phyloP scores from a whole-genome alignment of 2,113 vertebrate genomes.

The Odobenus rosmarus region DNA sequence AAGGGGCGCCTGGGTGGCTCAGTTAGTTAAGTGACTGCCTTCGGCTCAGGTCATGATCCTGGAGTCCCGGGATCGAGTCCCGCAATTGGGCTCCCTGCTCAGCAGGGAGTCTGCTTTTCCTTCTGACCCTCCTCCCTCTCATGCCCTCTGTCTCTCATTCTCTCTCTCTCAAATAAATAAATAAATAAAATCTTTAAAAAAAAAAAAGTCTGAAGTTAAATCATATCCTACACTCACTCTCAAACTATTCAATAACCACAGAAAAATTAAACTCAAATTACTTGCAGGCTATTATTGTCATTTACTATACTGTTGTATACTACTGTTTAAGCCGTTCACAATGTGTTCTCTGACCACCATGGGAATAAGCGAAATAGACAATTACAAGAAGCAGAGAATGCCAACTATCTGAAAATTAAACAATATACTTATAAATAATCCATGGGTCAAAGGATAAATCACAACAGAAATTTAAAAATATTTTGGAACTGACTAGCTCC shows the following conservation, averaged over 20 bases:
- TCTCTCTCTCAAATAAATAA: too few species aligned
- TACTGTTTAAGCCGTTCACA: background rate
- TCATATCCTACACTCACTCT: background rate
- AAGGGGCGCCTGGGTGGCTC: background rate
- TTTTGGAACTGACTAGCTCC: background rate
- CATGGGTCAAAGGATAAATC: constrained; percentile 10
- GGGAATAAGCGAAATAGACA: constrained; percentile 10
- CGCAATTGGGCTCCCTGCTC: too few species aligned
- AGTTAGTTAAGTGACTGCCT: too few species aligned
- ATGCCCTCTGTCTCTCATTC: too few species aligned
- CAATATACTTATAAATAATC: background rate
- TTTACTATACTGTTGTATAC: background rate
- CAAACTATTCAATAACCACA: background rate
- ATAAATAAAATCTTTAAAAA: too few species aligned
- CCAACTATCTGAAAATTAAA: constrained; percentile 43
- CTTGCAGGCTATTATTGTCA: background rate
- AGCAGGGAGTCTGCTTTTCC: too few species aligned
- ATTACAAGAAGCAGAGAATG: background rate
- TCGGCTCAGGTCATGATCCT: too few species aligned
- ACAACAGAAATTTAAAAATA: background rate
- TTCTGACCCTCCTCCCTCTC: too few species aligned
- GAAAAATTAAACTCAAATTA: background rate
- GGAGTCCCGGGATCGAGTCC: too few species aligned
- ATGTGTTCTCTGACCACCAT: background rate
- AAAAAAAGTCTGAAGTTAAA: background rate